Conservation (phyloP, 2,888 invertebrate genomes). For the Nephrotoma guestfalica region DNA sequence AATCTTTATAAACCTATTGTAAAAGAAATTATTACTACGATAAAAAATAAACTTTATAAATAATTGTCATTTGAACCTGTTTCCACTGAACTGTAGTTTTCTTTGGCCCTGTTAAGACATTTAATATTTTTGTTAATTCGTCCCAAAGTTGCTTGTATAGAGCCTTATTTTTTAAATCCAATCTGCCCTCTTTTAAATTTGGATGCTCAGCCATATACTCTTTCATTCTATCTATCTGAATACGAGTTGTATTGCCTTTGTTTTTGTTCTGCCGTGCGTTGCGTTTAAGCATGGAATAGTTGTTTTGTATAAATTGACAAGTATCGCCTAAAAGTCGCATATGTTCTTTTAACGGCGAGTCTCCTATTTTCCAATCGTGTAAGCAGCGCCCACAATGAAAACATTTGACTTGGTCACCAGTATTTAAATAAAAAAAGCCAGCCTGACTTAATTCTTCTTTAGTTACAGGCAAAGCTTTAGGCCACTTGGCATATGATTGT, state of each 20-base stretch:
- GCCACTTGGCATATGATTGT: conserved; percentile 65
- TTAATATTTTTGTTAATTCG: neutral
- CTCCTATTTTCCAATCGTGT: conserved; percentile 80
- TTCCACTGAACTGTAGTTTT: neutral
- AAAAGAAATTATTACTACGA: neutral
- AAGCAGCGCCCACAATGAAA: conserved; percentile 89
- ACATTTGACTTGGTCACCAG: conserved; percentile 79
- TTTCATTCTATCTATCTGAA: neutral
- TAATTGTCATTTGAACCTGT: neutral
- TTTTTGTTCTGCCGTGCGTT: neutral
- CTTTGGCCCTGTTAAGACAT: neutral
- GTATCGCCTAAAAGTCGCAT: neutral
- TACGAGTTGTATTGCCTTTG: neutral
- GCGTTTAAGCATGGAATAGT: neutral
- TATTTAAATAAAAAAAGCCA: conserved; percentile 84
- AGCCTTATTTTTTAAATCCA: neutral
- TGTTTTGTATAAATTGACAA: neutral
- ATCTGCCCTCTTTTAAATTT: neutral
- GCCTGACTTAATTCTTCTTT: conserved; percentile 72
- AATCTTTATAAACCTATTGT: neutral
- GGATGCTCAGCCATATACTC: neutral
- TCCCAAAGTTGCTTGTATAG: neutral
- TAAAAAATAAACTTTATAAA: neutral
- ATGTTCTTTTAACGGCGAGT: conserved; percentile 91
- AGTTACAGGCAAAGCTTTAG: conserved; percentile 60